phyloP scores from a whole-genome alignment of 1,140 invertebrate genomes.

The Ruditapes philippinarum region DNA sequence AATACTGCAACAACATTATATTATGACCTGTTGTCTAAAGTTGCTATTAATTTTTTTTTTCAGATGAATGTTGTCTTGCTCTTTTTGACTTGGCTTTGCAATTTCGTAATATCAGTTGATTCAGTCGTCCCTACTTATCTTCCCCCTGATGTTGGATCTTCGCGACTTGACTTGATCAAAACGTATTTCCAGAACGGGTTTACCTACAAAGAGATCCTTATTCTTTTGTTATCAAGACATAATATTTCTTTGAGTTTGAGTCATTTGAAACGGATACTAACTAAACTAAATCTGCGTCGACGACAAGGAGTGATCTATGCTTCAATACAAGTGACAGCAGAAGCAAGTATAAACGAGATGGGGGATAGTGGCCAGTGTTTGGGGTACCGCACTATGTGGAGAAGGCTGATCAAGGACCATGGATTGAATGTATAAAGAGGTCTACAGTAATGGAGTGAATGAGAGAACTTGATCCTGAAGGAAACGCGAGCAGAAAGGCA shows the following conservation, averaged over 20 bases:
- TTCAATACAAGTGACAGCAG: slow-evolving; percentile 12
- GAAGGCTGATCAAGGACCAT: slow-evolving; percentile 28
- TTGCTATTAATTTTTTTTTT: background rate
- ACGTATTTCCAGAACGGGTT: slow-evolving; percentile 42
- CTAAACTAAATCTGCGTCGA: background rate
- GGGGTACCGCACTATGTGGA: slow-evolving; percentile 38
- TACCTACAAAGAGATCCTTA: slow-evolving; percentile 39
- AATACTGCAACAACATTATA: too few species aligned
- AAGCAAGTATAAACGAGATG: slow-evolving; percentile 16
- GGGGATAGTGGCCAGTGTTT: slow-evolving; percentile 19
- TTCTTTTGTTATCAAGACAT: slow-evolving; percentile 33
- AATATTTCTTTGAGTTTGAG: slow-evolving; percentile 39
- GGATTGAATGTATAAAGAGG: slow-evolving; percentile 11
- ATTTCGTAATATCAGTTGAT: background rate
- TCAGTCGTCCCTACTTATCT: slow-evolving; percentile 5
- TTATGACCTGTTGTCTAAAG: too few species aligned
- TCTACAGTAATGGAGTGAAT: slow-evolving; percentile 19
- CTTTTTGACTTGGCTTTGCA: background rate
- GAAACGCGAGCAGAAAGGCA: background rate
- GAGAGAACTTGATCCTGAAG: slow-evolving; percentile 35
- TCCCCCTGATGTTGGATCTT: background rate
- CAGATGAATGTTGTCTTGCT: background rate
- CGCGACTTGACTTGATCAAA: slow-evolving; percentile 13
- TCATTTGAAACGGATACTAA: slow-evolving; percentile 46
- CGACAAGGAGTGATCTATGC: slow-evolving; percentile 7